Evolutionary conservation across 2,888 invertebrate genomes (phyloP).

Genomic region (Xylota sylvarum): DNA sequence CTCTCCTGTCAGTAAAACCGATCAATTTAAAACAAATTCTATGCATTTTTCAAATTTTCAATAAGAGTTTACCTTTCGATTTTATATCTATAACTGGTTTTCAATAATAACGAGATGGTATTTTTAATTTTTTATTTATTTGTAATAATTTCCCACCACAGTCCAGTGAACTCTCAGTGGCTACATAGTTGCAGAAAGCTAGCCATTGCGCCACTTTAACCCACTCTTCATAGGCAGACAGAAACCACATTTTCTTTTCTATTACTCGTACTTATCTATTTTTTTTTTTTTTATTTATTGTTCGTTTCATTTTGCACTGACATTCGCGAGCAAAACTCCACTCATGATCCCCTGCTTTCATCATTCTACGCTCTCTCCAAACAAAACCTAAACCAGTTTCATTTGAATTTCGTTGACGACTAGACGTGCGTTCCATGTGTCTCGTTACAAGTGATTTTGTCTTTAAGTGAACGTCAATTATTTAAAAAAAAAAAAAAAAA

Average conservation of each 20-base stretch:
- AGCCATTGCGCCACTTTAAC: neutral
- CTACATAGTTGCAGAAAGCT: conserved; percentile 26
- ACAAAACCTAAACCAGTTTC: conserved; percentile 64
- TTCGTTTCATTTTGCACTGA: conserved; percentile 31
- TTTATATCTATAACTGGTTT: conserved; percentile 29
- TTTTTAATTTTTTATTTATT: neutral
- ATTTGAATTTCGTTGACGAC: conserved; percentile 53
- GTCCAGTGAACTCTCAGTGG: conserved; percentile 41
- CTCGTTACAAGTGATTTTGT: conserved; percentile 18
- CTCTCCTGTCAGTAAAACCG: conserved; percentile 8
- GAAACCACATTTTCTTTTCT: conserved; percentile 10
- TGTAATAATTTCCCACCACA: neutral
- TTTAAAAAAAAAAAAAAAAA: too few relatives aligned
- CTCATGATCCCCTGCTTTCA: conserved; percentile 23
- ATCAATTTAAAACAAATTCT: neutral
- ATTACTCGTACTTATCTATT: conserved; percentile 9
- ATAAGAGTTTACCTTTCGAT: neutral
- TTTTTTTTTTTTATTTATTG: neutral
- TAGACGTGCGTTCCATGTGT: conserved; percentile 57
- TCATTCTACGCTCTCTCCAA: conserved; percentile 10
- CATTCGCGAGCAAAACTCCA: conserved; percentile 47
- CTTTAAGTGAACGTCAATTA: conserved; percentile 5
- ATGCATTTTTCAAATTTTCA: conserved; percentile 1
- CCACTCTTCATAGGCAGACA: neutral
- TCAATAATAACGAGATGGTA: neutral